phyloP scores from a whole-genome alignment of 1,140 invertebrate genomes.

The Bombus soroeensis region DNA sequence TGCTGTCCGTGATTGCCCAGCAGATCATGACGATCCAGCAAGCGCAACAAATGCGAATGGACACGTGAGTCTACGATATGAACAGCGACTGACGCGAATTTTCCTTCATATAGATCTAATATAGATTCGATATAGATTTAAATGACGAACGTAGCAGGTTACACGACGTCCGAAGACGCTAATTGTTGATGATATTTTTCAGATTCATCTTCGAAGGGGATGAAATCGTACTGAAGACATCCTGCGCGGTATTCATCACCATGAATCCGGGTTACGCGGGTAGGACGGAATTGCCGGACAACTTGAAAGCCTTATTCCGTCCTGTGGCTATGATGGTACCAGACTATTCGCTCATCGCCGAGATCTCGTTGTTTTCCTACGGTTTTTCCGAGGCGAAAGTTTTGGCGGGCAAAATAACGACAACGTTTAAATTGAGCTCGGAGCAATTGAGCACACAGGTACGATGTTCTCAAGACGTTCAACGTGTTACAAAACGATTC shows the following conservation, averaged over 20 bases:
- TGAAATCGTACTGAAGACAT: constrained; percentile 85
- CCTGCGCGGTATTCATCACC: constrained; percentile 89
- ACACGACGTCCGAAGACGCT: too few relatives aligned
- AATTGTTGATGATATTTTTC: background rate
- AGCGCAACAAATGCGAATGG: constrained; percentile 80
- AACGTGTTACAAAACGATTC: background rate
- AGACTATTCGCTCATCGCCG: constrained; percentile 88
- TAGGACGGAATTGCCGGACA: constrained; percentile 88
- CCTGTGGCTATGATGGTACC: constrained; percentile 92
- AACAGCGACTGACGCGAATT: background rate
- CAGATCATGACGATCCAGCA: constrained; percentile 87
- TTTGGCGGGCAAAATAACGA: constrained; percentile 88
- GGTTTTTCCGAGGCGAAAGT: constrained; percentile 87
- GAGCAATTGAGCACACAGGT: constrained; percentile 87
- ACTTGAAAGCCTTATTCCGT: constrained; percentile 88
- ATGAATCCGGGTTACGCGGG: constrained; percentile 91
- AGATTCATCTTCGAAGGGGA: constrained; percentile 87
- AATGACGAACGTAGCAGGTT: too few relatives aligned
- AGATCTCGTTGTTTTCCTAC: constrained; percentile 89
- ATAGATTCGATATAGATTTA: too few relatives aligned
- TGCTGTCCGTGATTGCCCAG: constrained; percentile 85
- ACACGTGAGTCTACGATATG: constrained; percentile 67
- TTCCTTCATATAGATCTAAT: too few relatives aligned
- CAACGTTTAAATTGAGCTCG: constrained; percentile 88
- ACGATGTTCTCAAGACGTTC: background rate